phyloP scores from a whole-genome alignment of 2,888 invertebrate species.

The Agrilus biguttatus region DNA sequence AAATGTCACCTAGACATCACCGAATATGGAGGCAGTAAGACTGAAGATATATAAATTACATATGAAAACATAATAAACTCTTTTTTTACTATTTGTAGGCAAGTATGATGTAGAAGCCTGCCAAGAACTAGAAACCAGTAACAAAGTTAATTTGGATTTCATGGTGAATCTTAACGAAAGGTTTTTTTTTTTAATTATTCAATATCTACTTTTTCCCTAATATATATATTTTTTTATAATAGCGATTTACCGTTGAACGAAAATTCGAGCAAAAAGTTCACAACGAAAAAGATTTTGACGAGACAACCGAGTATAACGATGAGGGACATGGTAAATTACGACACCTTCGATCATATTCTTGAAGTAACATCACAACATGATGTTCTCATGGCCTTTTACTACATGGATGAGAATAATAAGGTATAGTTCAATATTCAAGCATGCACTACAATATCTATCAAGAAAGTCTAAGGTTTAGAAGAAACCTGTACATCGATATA shows the following conservation, averaged over 20 bases:
- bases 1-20: slow-evolving; percentile 51
- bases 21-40: slow-evolving; percentile 42
- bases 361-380: slow-evolving; percentile 76
- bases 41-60: neutral
- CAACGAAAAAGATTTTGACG: slow-evolving; percentile 24
- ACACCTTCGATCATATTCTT: slow-evolving; percentile 56
- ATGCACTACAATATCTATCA: neutral
- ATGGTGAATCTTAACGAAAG: slow-evolving; percentile 42
- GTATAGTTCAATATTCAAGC: slow-evolving; percentile 24
- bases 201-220: slow-evolving; percentile 2
- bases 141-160: slow-evolving; percentile 46
- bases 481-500: neutral
- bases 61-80: no score
- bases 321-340: slow-evolving; percentile 31
- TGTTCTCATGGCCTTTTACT: slow-evolving; percentile 81
- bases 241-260: slow-evolving; percentile 24
- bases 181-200: slow-evolving; percentile 20
- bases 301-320: slow-evolving; percentile 27
- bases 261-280: slow-evolving; percentile 22
- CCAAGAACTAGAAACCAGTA: slow-evolving; percentile 28
- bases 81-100: slow-evolving; percentile 20
- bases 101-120: slow-evolving; percentile 28
- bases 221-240: slow-evolving; percentile 11
- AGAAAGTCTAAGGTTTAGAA: no score
- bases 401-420: slow-evolving; percentile 75